These are phyloP conservation scores for Sarcophaga bullata DNA, from an alignment of 1,140 invertebrate species.

Conservation along the genomic window DNA sequence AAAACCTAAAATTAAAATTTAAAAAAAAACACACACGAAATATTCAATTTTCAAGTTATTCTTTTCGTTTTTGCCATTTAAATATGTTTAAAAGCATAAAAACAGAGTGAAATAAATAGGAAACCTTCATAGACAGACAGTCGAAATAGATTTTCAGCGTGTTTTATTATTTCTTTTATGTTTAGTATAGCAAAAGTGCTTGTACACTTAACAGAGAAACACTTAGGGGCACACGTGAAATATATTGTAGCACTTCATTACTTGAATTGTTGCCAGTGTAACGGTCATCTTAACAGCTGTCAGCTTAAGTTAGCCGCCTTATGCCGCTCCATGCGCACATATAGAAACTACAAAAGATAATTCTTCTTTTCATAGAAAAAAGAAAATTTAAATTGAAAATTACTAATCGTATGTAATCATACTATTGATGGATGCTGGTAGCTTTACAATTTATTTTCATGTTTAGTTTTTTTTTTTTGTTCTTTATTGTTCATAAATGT, in stretches of 20 bases:
- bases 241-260: slow-evolving; percentile 38
- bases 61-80: not conserved
- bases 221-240: slow-evolving; percentile 40
- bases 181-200: not conserved
- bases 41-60: not conserved
- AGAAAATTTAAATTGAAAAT: slow-evolving; percentile 38
- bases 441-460: not conserved
- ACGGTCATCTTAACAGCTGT: not conserved
- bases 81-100: not conserved
- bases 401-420: slow-evolving; percentile 11
- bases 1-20: not conserved
- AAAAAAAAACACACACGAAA: not conserved
- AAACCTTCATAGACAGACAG: not conserved
- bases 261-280: slow-evolving; percentile 28
- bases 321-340: not conserved
- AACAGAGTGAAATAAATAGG: not conserved
- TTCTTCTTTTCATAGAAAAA: not conserved
- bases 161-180: not conserved
- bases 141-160: not conserved
- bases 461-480: not conserved
- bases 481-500: not conserved
- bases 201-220: slow-evolving; percentile 19
- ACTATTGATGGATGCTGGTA: slow-evolving; percentile 14
- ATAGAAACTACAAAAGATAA: slow-evolving; percentile 13
- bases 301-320: not conserved